Evolutionary conservation across 2,797 vertebrate genomes (phyloP).

Genomic region (Lindbergichthys nudifrons): DNA sequence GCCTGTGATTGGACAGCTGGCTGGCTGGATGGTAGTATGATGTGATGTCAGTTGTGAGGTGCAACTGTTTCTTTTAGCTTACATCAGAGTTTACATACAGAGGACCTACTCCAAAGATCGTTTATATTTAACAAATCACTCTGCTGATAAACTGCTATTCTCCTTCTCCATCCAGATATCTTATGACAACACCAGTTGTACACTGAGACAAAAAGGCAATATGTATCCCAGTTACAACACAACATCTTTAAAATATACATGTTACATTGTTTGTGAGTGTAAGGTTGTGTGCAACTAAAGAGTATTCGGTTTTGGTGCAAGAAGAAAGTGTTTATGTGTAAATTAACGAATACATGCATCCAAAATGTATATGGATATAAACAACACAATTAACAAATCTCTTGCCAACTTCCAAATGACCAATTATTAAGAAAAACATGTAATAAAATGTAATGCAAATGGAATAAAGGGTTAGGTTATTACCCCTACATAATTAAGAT

Average conservation of each 20-base stretch:
- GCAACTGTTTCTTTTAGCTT: constrained; percentile 15
- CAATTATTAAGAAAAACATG: too few relatives aligned
- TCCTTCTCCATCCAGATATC: too few relatives aligned
- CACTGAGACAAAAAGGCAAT: not conserved
- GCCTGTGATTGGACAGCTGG: constrained; percentile 69
- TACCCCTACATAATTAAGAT: too few relatives aligned
- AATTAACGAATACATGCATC: not conserved
- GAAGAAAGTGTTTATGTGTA: not conserved
- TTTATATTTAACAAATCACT: not conserved
- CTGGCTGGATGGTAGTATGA: constrained; percentile 82
- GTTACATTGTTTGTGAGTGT: not conserved
- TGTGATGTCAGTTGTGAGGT: constrained; percentile 85
- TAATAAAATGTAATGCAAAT: too few relatives aligned
- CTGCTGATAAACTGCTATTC: not conserved
- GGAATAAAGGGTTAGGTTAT: too few relatives aligned
- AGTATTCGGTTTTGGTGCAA: not conserved
- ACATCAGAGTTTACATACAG: not conserved
- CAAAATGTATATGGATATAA: too few relatives aligned
- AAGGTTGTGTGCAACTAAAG: not conserved
- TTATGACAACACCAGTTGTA: not conserved
- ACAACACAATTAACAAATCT: too few relatives aligned
- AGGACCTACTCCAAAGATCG: constrained; percentile 12
- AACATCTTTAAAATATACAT: not conserved
- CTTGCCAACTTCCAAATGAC: too few relatives aligned
- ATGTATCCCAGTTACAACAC: not conserved